Percentiles rank a stretch among this genome's conserved stretches.
These are phyloP conservation scores for Nixonia krombeini DNA, from an alignment of 1,140 invertebrate genomes.

Conservation along the genomic window DNA sequence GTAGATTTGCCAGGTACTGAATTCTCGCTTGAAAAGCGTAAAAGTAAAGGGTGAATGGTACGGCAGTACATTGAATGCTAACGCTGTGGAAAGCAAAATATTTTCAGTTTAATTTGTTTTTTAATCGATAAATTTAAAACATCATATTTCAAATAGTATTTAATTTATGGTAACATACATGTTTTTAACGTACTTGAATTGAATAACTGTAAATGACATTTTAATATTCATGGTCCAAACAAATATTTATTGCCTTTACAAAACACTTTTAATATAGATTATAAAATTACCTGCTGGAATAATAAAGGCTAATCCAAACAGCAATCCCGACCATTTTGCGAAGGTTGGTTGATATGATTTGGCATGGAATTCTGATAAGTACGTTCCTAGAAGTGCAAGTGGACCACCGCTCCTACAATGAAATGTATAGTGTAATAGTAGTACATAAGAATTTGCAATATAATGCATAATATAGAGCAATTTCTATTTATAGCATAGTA, in stretches of 20 bases:
- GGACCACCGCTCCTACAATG: conserved; percentile 62
- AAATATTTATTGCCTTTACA: too few relatives aligned
- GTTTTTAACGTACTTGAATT: too few relatives aligned
- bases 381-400: conserved; percentile 57
- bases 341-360: conserved; percentile 54
- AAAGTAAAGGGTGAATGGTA: conserved; percentile 56
- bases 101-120: background rate
- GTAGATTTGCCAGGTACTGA: conserved; percentile 75
- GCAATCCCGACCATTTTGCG: conserved; percentile 54
- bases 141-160: too few relatives aligned
- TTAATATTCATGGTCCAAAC: too few relatives aligned
- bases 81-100: conserved; percentile 57
- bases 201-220: too few relatives aligned
- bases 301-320: conserved; percentile 56
- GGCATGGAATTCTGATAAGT: conserved; percentile 66
- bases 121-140: background rate
- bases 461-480: too few relatives aligned
- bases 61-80: conserved; percentile 73
- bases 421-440: too few relatives aligned
- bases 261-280: too few relatives aligned
- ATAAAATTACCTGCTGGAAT: conserved; percentile 59
- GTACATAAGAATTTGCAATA: too few relatives aligned
- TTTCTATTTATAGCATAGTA: too few relatives aligned
- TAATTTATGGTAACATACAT: too few relatives aligned
- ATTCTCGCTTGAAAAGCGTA: conserved; percentile 56